A percentile compares a stretch with the other conserved stretches of the same genome.
These are phyloP conservation scores for Eutolmus rufibarbis DNA, from an alignment of 2,888 invertebrate species.

Conservation along the genomic window DNA sequence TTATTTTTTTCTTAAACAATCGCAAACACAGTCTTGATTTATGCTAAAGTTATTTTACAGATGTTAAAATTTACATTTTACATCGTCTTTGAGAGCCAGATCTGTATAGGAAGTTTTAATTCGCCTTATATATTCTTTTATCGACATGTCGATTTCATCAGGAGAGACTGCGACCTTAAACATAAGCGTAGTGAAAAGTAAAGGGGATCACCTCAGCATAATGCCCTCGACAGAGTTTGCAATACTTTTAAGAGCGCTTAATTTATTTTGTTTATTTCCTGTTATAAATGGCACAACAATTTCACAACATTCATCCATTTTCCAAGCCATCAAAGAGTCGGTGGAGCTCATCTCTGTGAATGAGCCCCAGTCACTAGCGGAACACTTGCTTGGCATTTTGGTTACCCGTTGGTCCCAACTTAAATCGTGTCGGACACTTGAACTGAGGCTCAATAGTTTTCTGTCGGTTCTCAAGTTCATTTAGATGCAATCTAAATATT, in stretches of 20 bases:
- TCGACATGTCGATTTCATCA: too few relatives aligned
- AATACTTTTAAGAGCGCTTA: neutral
- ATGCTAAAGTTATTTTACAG: too few relatives aligned
- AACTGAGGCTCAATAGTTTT: neutral
- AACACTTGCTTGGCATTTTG: neutral
- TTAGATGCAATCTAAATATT: neutral
- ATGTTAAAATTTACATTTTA: too few relatives aligned
- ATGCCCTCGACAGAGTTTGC: neutral
- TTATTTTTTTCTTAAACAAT: too few relatives aligned
- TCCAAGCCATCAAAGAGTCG: neutral
- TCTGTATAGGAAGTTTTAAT: neutral
- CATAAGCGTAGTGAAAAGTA: neutral
- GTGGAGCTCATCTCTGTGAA: neutral
- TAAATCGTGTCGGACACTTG: neutral
- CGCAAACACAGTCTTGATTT: too few relatives aligned
- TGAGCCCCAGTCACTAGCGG: neutral
- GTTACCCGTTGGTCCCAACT: neutral
- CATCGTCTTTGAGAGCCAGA: too few relatives aligned
- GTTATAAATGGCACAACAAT: neutral
- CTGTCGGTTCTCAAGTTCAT: neutral
- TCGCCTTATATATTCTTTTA: neutral
- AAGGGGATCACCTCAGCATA: neutral
- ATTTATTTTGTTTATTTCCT: neutral
- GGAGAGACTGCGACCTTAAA: too few relatives aligned
- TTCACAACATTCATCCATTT: neutral